Percentiles rank a stretch among this genome's conserved stretches.
phyloP scores from a whole-genome alignment of 2,113 vertebrate species.

The Hystrix cristata region DNA sequence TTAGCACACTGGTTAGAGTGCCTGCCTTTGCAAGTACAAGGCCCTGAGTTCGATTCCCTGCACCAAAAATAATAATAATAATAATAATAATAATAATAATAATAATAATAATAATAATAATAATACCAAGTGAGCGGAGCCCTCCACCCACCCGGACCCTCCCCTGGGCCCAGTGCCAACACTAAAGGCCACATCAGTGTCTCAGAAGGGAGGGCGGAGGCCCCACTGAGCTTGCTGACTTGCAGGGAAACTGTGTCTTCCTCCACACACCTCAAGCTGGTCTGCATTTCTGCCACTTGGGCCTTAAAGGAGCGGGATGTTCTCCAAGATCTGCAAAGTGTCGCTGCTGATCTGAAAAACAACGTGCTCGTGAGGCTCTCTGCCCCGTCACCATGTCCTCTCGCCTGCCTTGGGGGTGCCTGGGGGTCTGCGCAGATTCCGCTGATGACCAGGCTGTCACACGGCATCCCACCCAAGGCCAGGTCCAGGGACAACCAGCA shows the following conservation, averaged over 20 bases:
- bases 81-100: no score
- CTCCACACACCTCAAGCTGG: slow-evolving; percentile 83
- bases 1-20: no score
- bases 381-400: rapidly evolving
- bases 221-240: rapidly evolving
- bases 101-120: no score
- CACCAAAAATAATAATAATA: no score
- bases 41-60: no score
- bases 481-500: not conserved
- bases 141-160: not conserved
- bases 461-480: not conserved
- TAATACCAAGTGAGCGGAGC: not conserved
- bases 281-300: slow-evolving; percentile 83
- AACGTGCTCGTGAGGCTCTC: not conserved
- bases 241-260: rapidly evolving
- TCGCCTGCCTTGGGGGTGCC: rapidly evolving
- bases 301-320: slow-evolving; percentile 79
- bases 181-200: not conserved
- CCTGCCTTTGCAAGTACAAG: no score
- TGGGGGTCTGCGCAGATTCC: not conserved
- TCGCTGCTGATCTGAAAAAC: slow-evolving; percentile 82
- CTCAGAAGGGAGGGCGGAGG: not conserved
- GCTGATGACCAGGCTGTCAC: rapidly evolving
- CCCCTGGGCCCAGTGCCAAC: not conserved
- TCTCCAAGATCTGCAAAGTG: slow-evolving; percentile 82